phyloP scores from a whole-genome alignment of 2,888 invertebrate genomes.

The Boloria selene region DNA sequence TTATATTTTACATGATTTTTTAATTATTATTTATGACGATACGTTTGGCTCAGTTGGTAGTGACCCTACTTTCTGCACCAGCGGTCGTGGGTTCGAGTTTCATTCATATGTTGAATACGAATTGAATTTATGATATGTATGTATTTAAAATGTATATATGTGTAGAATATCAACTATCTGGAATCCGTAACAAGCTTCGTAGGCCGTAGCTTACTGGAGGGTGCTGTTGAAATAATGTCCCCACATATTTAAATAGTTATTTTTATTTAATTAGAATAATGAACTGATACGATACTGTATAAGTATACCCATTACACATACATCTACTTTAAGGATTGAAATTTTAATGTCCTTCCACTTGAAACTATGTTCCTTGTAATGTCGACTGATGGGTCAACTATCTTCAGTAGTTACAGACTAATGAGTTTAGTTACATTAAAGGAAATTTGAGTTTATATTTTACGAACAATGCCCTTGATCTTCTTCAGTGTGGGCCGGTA shows the following conservation, averaged over 20 bases:
- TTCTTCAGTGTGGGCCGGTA: neutral
- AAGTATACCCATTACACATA: neutral
- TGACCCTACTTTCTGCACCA: too few relatives aligned
- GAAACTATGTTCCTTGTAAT: slow-evolving; percentile 13
- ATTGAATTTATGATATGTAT: too few relatives aligned
- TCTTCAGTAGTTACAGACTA: slow-evolving; percentile 7
- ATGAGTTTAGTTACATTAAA: slow-evolving; percentile 9
- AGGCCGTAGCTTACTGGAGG: too few relatives aligned
- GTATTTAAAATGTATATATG: too few relatives aligned
- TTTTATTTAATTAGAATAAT: too few relatives aligned
- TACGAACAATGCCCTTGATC: slow-evolving; percentile 5
- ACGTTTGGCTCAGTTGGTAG: too few relatives aligned
- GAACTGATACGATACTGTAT: neutral
- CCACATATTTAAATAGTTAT: too few relatives aligned
- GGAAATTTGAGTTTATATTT: slow-evolving; percentile 4
- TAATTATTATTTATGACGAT: neutral
- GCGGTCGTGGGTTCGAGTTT: too few relatives aligned
- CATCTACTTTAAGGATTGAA: neutral
- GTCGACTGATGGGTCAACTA: slow-evolving; percentile 10
- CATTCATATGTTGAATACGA: too few relatives aligned
- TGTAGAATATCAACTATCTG: too few relatives aligned
- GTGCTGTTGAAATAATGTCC: too few relatives aligned
- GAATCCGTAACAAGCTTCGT: too few relatives aligned
- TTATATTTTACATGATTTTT: neutral
- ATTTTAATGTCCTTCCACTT: slow-evolving; percentile 9